Evolutionary conservation across 2,113 vertebrate species (phyloP), one percentile per base, ranked within the genome.

Genomic region (Ramphastos sulfuratus): DNA sequence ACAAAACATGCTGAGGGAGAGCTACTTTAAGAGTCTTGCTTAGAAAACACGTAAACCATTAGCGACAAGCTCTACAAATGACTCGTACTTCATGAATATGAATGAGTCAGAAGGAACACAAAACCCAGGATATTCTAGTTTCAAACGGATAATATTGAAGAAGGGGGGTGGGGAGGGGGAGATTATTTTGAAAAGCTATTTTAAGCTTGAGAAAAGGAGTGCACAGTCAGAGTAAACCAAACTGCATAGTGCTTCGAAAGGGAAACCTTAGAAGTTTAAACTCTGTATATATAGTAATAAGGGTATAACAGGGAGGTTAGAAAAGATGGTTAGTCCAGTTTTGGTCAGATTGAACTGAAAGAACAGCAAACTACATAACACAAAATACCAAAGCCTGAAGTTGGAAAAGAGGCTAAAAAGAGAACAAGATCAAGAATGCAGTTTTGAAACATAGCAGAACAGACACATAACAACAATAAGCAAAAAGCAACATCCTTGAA

Each of bases 1-100:
- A 94, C 92, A 90, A 77, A 94, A 94, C 82, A 86, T 31, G 66
- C 20, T 33, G 58, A 84, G 59, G 87, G 82, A 93, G 5, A 59
- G 65, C 70, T 95, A 94, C 93, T 94, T 93, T 92, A 95, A 95
- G 82, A 65, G 27, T 61, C 46, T 73, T 76, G 55, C 87, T 89
- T 84, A 63, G 70, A 87, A 95, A 96, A 82, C 56, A 55, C 4
- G 0, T 63, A 87, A 92, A 93, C 25, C 66, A 89, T 55, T 70
- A 90, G 69, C 35, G 67, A 81, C 69, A 86, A 58, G 73, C 59
- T 89, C 90, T 81, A 60, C 39, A 59, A 81, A 76, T 27, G 15
- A 73, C 4, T 4, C n/a, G 42, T 37, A 46, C 66, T 64, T 87
- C 59, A 85, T 37, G 63, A 82, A 80, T 2, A 19, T 11, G 59